Base-by-base conservation (phyloP, 2,113 vertebrate species). In the human region DNA sequence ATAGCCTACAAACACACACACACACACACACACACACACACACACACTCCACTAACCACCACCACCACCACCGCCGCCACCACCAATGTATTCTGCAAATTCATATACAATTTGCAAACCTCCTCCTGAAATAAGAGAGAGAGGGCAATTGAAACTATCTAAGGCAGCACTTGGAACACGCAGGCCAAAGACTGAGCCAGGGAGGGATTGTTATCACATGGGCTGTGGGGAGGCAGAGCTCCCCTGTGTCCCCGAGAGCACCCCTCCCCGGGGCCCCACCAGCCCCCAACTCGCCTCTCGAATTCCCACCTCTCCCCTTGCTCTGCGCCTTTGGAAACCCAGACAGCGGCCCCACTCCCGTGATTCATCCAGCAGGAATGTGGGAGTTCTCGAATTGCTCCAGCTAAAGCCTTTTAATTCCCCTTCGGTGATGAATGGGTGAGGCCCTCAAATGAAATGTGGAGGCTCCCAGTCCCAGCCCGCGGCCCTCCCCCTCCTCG, bases 311-410 rank as follows among this genome's bases (percentile, higher is more conserved):
- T 35, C 22, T 18, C 48, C 82, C 85, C 32, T 18, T 1, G 6
- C 11, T 0, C 95, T 20, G 75, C 3, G 4, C n/a, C 94, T 52
- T 45, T 38, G n/a, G 81, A 55, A 52, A 80, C 80, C 72, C 97
- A 72, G 95, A 76, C 64, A 6, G 72, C 8, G 38, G 75, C 45
- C 40, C 57, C n/a, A 43, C 83, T 79, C 76, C 40, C 32, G 2
- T 98, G 98, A 98, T 78, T 98, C 98, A 98, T 79, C 40, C 43
- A 0, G 73, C 97, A 98, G 97, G 98, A 99, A 98, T 98, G 98
- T 87, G 97, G 98, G 98, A 98, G 98, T 98, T 98, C 98, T 97
- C 95, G 14, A 93, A 81, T 30, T 5, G 81, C 97, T 84, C 50
- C 0, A 16, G 87, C 52, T 73, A 97, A 98, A 98, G 97, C 92